Evolutionary conservation across 2,888 invertebrate species (phyloP), one percentile per base, ranked within the genome.

Genomic region (Athetis lepigone): DNA sequence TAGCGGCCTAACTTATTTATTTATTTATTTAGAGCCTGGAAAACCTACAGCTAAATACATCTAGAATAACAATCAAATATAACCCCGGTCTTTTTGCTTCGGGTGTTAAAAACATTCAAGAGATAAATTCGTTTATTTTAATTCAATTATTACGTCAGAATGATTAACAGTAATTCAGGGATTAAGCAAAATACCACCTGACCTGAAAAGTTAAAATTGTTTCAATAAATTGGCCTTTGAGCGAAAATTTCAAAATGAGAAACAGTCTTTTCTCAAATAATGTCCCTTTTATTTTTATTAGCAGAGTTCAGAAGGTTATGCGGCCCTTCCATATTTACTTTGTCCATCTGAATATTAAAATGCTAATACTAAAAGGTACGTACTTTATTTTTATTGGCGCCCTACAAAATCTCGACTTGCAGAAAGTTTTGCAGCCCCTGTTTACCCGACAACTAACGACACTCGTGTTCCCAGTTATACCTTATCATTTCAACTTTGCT

Each of bases 401-500:
- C 54, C 62, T 59, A 49, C 64, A 72, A 80, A 69, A 58, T 62
- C 57, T 63, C 29, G 29, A 39, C 43, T 59, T 57, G 49, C 59
- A 52, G 72, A 75, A 75, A 74, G 64, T 76, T 71, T 61, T 61
- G 49, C 68, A 68, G 50, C 55, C 60, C 23, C 49, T 79, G 69
- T 80, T 82, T 77, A 75, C 77, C 52, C 63, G 55, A 58, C 74
- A 70, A 76, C 78, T 79, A 72, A 73, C 68, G 71, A 58, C 81
- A 79, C 75, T 82, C 75, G 71, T 58, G 75, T 69, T 51, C 73
- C 45, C 59, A 71, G 72, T 76, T 75, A 67, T 79, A 69, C 72
- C 75, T 83, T 83, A 84, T 82, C 79, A 78, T 75, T 77, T 73
- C 72, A 84, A 85, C 73, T 85, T 82, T 63, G 66, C 68, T 64